Evolutionary conservation across 2,888 invertebrate genomes (phyloP).

Genomic region (Idaea straminata): DNA sequence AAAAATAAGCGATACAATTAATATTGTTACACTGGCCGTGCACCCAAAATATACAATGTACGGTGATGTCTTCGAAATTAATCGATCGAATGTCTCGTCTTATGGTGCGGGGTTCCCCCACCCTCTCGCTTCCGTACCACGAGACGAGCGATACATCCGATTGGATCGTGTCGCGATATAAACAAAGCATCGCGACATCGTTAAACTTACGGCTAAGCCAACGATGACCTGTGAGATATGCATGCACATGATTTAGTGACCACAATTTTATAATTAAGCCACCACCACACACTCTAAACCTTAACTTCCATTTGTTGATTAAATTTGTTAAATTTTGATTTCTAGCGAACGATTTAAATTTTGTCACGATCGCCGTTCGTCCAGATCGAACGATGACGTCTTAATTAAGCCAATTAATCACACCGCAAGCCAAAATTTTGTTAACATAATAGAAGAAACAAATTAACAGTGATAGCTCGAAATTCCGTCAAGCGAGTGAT

Average conservation of each 20-base stretch:
- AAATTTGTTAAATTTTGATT: conserved; percentile 74
- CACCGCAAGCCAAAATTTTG: conserved; percentile 77
- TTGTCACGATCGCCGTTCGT: conserved; percentile 36
- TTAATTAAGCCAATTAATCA: conserved; percentile 74
- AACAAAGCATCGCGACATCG: conserved; percentile 54
- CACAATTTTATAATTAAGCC: conserved; percentile 66
- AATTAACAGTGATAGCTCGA: conserved; percentile 72
- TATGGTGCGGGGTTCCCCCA: background rate
- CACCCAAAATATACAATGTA: conserved; percentile 27
- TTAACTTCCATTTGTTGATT: conserved; percentile 70
- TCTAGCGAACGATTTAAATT: conserved; percentile 51
- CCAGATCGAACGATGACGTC: conserved; percentile 38
- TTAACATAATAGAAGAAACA: conserved; percentile 67
- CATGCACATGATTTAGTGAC: conserved; percentile 77
- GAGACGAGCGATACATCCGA: conserved; percentile 35
- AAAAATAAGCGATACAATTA: conserved; percentile 41
- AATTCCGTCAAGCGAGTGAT: conserved; percentile 75
- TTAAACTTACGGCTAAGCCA: conserved; percentile 68
- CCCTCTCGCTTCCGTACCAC: background rate
- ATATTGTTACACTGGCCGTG: conserved; percentile 43
- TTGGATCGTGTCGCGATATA: conserved; percentile 46
- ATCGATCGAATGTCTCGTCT: conserved; percentile 41
- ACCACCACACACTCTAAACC: conserved; percentile 81
- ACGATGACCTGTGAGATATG: conserved; percentile 67
- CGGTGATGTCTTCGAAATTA: conserved; percentile 24